A percentile compares a stretch with the other conserved stretches of the same genome.
These are phyloP conservation scores for Gallinago solitaria DNA, from an alignment of 2,797 vertebrate species.

Conservation along the genomic window DNA sequence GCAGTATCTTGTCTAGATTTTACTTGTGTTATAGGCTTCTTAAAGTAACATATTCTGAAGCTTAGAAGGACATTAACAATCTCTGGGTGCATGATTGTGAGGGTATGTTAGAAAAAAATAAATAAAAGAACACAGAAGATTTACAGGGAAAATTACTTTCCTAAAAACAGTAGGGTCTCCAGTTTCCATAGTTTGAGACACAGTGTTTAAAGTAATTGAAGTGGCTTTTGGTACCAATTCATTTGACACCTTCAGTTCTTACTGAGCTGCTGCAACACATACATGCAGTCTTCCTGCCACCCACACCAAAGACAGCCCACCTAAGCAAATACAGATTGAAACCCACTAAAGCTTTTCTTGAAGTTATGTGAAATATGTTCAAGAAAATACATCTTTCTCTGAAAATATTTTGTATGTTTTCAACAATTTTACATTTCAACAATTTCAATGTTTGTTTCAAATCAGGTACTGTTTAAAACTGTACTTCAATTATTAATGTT, in stretches of 20 bases:
- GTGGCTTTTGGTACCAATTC: background rate
- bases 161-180: background rate
- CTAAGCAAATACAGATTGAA: background rate
- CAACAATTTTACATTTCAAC: background rate
- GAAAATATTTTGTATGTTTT: background rate
- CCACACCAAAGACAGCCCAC: background rate
- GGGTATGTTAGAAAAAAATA: background rate
- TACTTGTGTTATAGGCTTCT: background rate
- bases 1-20: background rate
- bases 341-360: background rate
- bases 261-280: background rate
- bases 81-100: background rate
- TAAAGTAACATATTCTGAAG: slow-evolving; percentile 8
- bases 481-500: background rate
- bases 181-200: background rate
- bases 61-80: background rate
- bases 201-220: background rate
- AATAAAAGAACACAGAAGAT: background rate
- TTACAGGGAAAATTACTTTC: background rate
- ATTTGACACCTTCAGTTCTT: background rate
- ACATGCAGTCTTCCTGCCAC: background rate
- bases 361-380: background rate
- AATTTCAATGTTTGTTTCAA: background rate
- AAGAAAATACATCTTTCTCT: background rate
- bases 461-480: background rate